Evolutionary conservation across 1,140 invertebrate genomes (phyloP), one percentile per base, ranked within the genome.

Genomic region (Danaus melanippus): DNA sequence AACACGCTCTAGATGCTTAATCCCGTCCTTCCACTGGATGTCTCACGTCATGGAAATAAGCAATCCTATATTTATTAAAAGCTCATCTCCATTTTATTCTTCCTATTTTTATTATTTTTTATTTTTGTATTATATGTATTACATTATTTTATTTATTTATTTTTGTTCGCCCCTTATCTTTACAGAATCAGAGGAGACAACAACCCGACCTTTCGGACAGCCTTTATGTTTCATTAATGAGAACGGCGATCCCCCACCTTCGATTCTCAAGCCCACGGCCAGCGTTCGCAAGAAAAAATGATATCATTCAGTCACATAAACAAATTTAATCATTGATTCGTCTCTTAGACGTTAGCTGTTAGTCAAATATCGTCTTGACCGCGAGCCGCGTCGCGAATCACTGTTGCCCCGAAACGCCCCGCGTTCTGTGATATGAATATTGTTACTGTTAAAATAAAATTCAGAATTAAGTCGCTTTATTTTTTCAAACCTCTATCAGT

Each of bases 191-290:
- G 89, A 90, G 71, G 84, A 85, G 76, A 90, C 90, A 50, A 91
- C 90, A 62, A 92, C 90, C 62, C 89, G 93, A 78, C 92, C 92
- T 42, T 94, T 93, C 75, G 92, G 92, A 69, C 92, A 93, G 71
- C 93, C 92, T 40, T 79, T 93, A 74, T 89, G 91, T 84, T 87
- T 93, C 72, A 74, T 87, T 58, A 85, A 86, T 64, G 89, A 90
- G 70, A 89, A 89, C 62, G 90, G 88, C 72, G 89, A 89, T 71
- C 81, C 86, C 45, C 83, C 88, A 59, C 88, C 88, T 58, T 83
- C 87, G 42, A 86, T 88, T 69, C 74, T 82, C 67, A 87, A 87
- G 73, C 71, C 82, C 62, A 83, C 80, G 66, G 84, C 79, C 71
- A 87, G 80, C 74, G 79, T 87, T 69, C 77, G 79, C 72, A 86